A percentile compares a stretch with the other conserved stretches of the same genome.
Conservation (phyloP, 2,797 vertebrate genomes). For the Oreonectes daqikongensis region DNA sequence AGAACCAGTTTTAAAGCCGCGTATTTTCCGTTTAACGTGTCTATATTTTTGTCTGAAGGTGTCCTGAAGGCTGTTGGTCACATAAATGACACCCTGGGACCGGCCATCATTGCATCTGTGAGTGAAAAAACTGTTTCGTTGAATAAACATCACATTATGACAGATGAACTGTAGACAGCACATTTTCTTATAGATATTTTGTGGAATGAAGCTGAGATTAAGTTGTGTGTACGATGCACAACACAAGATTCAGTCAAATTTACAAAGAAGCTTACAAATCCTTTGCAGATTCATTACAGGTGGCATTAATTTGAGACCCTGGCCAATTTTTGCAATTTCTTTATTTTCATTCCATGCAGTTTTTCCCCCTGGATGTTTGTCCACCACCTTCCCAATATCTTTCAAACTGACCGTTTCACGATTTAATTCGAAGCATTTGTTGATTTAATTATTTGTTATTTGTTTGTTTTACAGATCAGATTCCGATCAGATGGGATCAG, state of each 20-base stretch:
- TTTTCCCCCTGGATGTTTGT: background rate
- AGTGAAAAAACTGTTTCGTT: constrained; percentile 65
- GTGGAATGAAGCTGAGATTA: background rate
- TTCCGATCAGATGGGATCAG: constrained; percentile 47
- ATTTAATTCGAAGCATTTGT: constrained; percentile 3
- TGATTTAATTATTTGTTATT: constrained; percentile 30
- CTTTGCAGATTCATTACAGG: background rate
- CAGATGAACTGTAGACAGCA: no score
- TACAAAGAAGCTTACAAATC: background rate
- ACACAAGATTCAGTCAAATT: background rate
- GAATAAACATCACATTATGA: no score
- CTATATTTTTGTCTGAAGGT: constrained; percentile 64
- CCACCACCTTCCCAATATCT: constrained; percentile 1
- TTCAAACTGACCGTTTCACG: background rate
- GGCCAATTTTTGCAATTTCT: background rate
- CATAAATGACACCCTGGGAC: constrained; percentile 89
- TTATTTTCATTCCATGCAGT: background rate
- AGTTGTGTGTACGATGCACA: background rate
- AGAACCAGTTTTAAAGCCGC: no score
- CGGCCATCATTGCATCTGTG: constrained; percentile 87
- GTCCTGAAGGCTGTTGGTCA: constrained; percentile 93
- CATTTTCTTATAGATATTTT: no score
- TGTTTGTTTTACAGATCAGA: constrained; percentile 46
- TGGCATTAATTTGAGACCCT: background rate
- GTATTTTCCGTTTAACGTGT: background rate